Evolutionary conservation across 2,888 invertebrate species (phyloP), one percentile per base, ranked within the genome.

Genomic region (Amaurobius ferox): DNA sequence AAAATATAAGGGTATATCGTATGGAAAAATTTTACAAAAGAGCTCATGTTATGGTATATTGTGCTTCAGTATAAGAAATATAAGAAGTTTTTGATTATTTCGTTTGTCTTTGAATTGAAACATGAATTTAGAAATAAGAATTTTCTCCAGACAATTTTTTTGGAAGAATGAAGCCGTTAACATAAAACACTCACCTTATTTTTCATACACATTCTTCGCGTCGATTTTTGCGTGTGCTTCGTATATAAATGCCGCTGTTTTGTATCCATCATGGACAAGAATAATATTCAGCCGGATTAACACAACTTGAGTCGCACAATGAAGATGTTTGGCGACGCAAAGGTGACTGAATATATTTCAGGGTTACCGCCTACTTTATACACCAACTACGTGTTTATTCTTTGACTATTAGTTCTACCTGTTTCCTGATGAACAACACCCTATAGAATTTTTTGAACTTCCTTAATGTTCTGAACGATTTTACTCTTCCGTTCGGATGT

Each of bases 331-430:
- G 55, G 55, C 55, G 19, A 55, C 23, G 55, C 23, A 23, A n/a
- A 55, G 19, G 23, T 23, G 23, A 55, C 55, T 19, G 16, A 16
- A 23, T 55, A 16, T 1, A 77, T 73, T 79, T 79, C 72, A 73
- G 73, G 79, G 72, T 79, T 73, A 35, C 72, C 79, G 73, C 79
- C 79, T 29, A 79, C 79, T 79, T 72, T 70, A 28, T 39, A 79
- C 71, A 73, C 72, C 71, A 79, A 79, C 72, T 29, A 66, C 19
- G 2, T 66, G 30, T 29, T 66, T 29, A 13, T 66, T 16, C 16
- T 66, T 32, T 9, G 1, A 1, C 5, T 32, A 32, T 66, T 32
- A 2, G 32, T 66, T 32, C 19, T 19, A 35, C 35, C 35, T 35
- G n/a, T n/a, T n/a, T n/a, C 9, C 35, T 35, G 35, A n/a, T n/a